phyloP scores from a whole-genome alignment of 2,888 invertebrate species.

The Dendrolimus pini region DNA sequence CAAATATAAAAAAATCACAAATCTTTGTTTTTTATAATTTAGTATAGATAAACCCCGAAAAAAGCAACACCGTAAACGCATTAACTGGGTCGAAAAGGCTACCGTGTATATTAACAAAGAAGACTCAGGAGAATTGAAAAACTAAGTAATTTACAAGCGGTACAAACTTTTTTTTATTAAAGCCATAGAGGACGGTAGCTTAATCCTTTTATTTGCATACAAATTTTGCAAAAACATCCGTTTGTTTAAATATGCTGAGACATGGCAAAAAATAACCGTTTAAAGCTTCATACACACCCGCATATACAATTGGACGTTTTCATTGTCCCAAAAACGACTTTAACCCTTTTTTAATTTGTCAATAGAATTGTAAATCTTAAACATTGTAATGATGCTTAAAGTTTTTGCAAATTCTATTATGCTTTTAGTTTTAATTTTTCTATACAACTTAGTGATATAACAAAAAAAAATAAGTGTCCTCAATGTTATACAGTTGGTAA shows the following conservation, averaged over 20 bases:
- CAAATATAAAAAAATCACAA: no score
- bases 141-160: conserved; percentile 29
- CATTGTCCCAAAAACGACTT: conserved; percentile 8
- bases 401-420: conserved; percentile 21
- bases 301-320: conserved; percentile 34
- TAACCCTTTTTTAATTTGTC: conserved; percentile 22
- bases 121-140: conserved; percentile 34
- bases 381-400: background rate
- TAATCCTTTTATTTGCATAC: conserved; percentile 74
- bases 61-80: background rate
- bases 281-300: conserved; percentile 32
- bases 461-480: background rate
- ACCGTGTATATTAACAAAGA: conserved; percentile 40
- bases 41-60: background rate
- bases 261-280: conserved; percentile 57
- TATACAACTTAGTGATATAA: background rate
- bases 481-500: background rate
- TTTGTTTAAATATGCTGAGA: conserved; percentile 40
- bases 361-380: conserved; percentile 22
- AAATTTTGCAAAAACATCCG: conserved; percentile 50
- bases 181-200: conserved; percentile 57
- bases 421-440: conserved; percentile 11
- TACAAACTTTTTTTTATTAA: conserved; percentile 38
- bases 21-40: no score
- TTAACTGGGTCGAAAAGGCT: conserved; percentile 23